Conservation (phyloP, 2,888 invertebrate genomes). For the Pyrocoelia pectoralis region DNA sequence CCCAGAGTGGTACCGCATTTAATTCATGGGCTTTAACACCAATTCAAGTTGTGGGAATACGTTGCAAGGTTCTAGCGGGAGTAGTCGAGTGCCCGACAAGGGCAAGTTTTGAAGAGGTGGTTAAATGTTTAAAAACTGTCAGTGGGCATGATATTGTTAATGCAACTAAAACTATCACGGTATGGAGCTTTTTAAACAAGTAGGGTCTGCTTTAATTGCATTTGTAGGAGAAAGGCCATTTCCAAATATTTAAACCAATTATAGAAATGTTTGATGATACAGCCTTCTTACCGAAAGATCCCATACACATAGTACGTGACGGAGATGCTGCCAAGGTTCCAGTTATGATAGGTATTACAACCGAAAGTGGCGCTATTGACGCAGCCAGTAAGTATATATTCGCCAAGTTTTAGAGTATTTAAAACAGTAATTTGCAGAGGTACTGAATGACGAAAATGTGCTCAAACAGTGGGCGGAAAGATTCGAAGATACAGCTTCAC, state of each 20-base stretch:
- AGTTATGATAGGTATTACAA: slow-evolving; percentile 77
- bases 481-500: slow-evolving; percentile 58
- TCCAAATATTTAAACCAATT: slow-evolving; percentile 69
- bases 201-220: not conserved
- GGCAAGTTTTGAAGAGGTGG: slow-evolving; percentile 54
- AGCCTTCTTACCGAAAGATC: slow-evolving; percentile 74
- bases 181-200: slow-evolving; percentile 53
- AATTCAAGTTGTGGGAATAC: slow-evolving; percentile 5
- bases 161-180: slow-evolving; percentile 73
- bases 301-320: slow-evolving; percentile 61
- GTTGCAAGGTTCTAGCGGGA: not conserved
- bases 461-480: slow-evolving; percentile 56
- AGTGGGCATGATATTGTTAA: slow-evolving; percentile 70
- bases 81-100: not conserved
- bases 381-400: not conserved
- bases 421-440: slow-evolving; percentile 36
- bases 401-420: too few relatives aligned
- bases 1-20: slow-evolving; percentile 21
- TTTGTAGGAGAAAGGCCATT: not conserved
- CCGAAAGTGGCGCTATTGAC: slow-evolving; percentile 71
- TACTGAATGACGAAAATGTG: slow-evolving; percentile 50
- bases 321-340: slow-evolving; percentile 67
- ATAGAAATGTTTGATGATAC: slow-evolving; percentile 73
- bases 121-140: slow-evolving; percentile 70
- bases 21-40: slow-evolving; percentile 16